Percentiles rank a stretch among this genome's conserved stretches.
phyloP scores from a whole-genome alignment of 1,140 invertebrate species.

The Drosophila ambigua region DNA sequence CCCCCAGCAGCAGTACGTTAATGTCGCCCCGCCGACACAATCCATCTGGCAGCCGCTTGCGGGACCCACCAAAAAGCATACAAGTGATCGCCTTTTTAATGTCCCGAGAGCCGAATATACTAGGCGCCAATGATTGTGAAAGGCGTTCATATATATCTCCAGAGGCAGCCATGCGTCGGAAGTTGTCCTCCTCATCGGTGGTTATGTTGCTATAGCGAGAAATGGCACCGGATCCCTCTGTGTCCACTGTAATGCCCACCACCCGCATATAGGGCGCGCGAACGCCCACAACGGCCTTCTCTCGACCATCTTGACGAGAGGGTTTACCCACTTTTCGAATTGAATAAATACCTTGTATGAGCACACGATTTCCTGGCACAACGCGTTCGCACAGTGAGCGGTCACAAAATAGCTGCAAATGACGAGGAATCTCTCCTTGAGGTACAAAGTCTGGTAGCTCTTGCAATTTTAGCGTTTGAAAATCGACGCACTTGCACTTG shows the following conservation, averaged over 20 bases:
- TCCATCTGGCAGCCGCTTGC: constrained; percentile 97
- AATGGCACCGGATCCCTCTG: constrained; percentile 90
- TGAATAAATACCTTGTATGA: constrained; percentile 97
- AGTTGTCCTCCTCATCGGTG: constrained; percentile 95
- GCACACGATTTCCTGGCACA: constrained; percentile 97
- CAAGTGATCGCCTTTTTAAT: constrained; percentile 99
- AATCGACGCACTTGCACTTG: constrained; percentile 97
- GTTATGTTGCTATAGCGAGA: constrained; percentile 85
- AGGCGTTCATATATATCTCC: constrained; percentile 96
- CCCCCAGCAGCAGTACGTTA: constrained; percentile 97
- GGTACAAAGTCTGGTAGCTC: constrained; percentile 98
- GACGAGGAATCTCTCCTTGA: constrained; percentile 99
- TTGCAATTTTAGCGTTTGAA: constrained; percentile 94
- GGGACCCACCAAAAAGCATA: constrained; percentile 96
- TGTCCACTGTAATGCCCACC: constrained; percentile 95
- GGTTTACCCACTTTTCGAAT: constrained; percentile 94
- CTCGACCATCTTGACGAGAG: constrained; percentile 87
- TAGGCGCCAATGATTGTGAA: constrained; percentile 96
- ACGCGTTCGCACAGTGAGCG: constrained; percentile 97
- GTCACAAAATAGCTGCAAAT: constrained; percentile 97
- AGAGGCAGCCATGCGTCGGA: constrained; percentile 92
- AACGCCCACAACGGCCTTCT: constrained; percentile 96
- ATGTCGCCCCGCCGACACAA: constrained; percentile 98
- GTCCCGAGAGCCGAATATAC: constrained; percentile 97
- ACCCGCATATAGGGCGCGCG: constrained; percentile 97